phyloP scores from a whole-genome alignment of 2,113 vertebrate genomes.

The Istiophorus platypterus region DNA sequence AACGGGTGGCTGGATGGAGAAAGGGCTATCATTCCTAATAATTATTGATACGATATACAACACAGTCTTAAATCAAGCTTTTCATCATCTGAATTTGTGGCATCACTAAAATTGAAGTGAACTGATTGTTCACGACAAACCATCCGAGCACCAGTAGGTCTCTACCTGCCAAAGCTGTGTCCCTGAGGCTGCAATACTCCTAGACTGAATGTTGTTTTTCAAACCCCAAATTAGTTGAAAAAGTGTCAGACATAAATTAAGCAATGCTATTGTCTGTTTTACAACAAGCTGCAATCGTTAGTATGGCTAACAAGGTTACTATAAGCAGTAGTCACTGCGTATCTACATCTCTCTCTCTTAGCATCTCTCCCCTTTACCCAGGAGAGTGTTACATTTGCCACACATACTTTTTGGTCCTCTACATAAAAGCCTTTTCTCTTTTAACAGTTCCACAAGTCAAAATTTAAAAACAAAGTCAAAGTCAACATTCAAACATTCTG shows the following conservation, averaged over 20 bases:
- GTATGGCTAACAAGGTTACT: not conserved
- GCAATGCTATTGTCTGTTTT: not conserved
- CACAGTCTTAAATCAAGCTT: not conserved
- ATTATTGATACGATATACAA: not conserved
- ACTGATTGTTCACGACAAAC: not conserved
- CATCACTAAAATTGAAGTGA: not conserved
- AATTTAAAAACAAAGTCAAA: no score
- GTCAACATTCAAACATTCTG: constrained; percentile 12
- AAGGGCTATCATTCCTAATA: not conserved
- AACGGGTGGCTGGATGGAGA: not conserved
- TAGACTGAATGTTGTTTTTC: not conserved
- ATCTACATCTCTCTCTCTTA: not conserved
- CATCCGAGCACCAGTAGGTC: not conserved
- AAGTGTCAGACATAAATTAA: not conserved
- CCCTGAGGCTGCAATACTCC: not conserved
- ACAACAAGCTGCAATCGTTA: not conserved
- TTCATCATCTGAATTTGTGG: no score
- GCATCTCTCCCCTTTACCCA: constrained; percentile 2
- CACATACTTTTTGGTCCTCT: not conserved
- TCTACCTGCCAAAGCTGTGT: not conserved
- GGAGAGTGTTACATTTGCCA: constrained; percentile 10
- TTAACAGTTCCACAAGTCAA: no score
- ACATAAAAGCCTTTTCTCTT: no score
- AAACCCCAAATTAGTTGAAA: not conserved
- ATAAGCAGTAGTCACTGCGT: not conserved